Evolutionary conservation across 2,797 vertebrate species (phyloP), one percentile per base, ranked within the genome.

Genomic region (Brachyalestes nurse): DNA sequence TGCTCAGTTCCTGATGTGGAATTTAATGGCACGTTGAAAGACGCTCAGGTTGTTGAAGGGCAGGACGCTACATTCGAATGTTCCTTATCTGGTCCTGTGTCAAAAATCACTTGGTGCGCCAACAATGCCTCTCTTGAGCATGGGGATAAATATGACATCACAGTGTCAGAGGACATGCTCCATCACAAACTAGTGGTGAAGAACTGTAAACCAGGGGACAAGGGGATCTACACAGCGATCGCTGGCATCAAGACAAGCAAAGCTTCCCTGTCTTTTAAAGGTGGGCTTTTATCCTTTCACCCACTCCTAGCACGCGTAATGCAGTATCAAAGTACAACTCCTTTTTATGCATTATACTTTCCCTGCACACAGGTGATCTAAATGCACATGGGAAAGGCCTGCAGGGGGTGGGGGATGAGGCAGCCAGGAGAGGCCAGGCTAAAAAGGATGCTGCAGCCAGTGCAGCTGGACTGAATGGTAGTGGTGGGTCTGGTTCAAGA

Each of bases 201-300:
- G 86, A 90, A 92, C 0, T 92, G 89, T 57, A 83, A 21, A 5
- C 75, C 89, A 78, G 86, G 91, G 23, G 97, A 97, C 88, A 93
- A 82, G 0, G 96, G 96, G n/a, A 86, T 90, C 74, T 97, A 95
- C 74, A 92, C 93, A 0, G 94, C 96, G 1, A 91, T 93, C 19
- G 92, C 88, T 0, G 95, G 96, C 1, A 88, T 94, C 60, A 89
- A 90, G 0, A 86, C 90, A 58, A 95, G 95, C 79, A 95, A 92
- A 0, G 96, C 96, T 51, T 94, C 93, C 86, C 94, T 98, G 5
- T 73, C 87, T 47, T 94, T 97, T 40, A 91, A 95, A 89, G 89
- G 97, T 97, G 85, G 84, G 85, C 14, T 62, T 49, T 76, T 64
- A 66, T 16, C 16, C 38, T 28, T 69, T 65, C 28, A 51, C 19